Evolutionary conservation across 2,113 vertebrate genomes (phyloP), one percentile per base, ranked within the genome.

Genomic region (Oryzias melastigma): DNA sequence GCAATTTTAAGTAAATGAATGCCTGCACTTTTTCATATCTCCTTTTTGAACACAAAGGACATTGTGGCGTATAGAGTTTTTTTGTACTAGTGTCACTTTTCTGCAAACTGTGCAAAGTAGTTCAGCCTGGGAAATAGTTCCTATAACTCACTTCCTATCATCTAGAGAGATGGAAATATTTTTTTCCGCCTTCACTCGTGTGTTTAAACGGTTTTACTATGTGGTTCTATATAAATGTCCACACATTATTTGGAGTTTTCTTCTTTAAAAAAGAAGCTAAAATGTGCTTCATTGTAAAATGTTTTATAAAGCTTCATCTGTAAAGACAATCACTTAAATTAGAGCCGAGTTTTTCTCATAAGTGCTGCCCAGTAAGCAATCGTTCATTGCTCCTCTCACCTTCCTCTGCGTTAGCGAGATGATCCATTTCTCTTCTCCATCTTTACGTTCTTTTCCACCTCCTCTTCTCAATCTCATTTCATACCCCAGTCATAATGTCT

Each of bases 381-480:
- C 46, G 52, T 62, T 48, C 65, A 27, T 14, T 7, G 41, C 65
- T 19, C 13, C 52, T 15, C 69, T 69, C 70, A 45, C 74, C 68
- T 71, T 65, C 53, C 63, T 52, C 61, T 17, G 49, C 68, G 58
- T 77, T 27, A 22, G 60, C 51, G 16, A 54, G 72, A 74, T 83
- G 65, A 88, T 85, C 68, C 53, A 86, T 86, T 83, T 66, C 80
- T 76, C 75, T 68, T 67, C 52, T 62, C 48, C 78, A 68, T 77
- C 68, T 85, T 76, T 71, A 66, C 63, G 13, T 83, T 75, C 70
- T 52, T 73, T 74, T 78, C 70, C 80, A 76, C 77, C 75, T 80
- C 68, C 77, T 81, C 64, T 72, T 77, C 73, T 81, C 71, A 57
- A 82, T 88, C 88, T 85, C 81, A 86, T 86, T 81, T 87, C 84